Base-by-base conservation (phyloP, 2,888 invertebrate species). In the Lymantria monacha region DNA sequence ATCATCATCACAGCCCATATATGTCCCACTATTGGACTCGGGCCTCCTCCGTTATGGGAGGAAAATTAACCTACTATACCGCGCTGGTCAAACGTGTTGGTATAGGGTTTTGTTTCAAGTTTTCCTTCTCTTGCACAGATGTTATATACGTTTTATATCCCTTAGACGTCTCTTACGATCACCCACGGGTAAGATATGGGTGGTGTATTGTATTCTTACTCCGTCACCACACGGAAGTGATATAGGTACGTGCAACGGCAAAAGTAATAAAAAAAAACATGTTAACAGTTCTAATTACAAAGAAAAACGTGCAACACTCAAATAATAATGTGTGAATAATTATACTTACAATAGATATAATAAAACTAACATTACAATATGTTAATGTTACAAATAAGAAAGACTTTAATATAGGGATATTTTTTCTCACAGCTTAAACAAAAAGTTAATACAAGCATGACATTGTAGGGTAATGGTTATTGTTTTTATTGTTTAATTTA, bases 381-480 rank as follows among this genome's bases (percentile, higher is more conserved):
- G 66, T 45, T 53, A 65, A 63, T 63, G 46, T 43, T 49, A 54
- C 59, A 64, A 72, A 67, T 66, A 67, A 62, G 61, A 66, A 55
- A 40, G 48, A 33, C 38, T 53, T 53, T 78, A 75, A 81, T 81
- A 72, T 65, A 53, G 74, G 76, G 80, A 67, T 75, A 69, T 55
- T 70, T 75, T 78, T 83, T 83, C 81, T 76, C 79, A 83, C 82
- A 80, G 76, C 76, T 70, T 60, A 81, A 81, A 83, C 79, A 83
- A 81, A n/a, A 79, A 69, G 72, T 70, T 74, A 62, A 65, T 44
- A 55, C 57, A 10, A 31, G 55, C 57, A n/a, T 12, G 33, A 31
- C 36, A 66, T 69, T 53, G 50, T 46, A 44, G 49, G 51, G 58
- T 53, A 61, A 49, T 53, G 47, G 47, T 45, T 51, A 45, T 62